These are phyloP conservation scores for Perizoma affinitatum DNA, from an alignment of 2,888 invertebrate genomes.

Conservation along the genomic window DNA sequence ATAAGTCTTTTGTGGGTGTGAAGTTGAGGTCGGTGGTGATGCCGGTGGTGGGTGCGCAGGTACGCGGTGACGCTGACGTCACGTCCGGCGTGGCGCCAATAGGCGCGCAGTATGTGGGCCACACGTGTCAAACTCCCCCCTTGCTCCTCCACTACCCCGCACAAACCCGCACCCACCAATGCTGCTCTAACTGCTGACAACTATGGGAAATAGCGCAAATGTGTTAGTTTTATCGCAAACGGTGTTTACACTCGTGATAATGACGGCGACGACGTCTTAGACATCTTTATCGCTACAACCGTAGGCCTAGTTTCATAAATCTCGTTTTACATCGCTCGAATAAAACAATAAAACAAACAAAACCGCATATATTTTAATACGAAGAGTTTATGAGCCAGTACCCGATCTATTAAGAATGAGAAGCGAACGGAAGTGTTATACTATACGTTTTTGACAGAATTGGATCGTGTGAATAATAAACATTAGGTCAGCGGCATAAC, in stretches of 20 bases:
- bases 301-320: slow-evolving; percentile 41
- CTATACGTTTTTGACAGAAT: slow-evolving; percentile 63
- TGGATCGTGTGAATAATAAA: slow-evolving; percentile 73
- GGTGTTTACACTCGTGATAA: slow-evolving; percentile 68
- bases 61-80: slow-evolving; percentile 62
- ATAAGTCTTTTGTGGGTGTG: slow-evolving; percentile 6
- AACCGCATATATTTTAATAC: slow-evolving; percentile 26
- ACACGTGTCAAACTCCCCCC: slow-evolving; percentile 71
- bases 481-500: slow-evolving; percentile 57
- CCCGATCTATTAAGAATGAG: slow-evolving; percentile 55
- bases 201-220: slow-evolving; percentile 80
- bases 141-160: slow-evolving; percentile 32
- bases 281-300: slow-evolving; percentile 45
- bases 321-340: slow-evolving; percentile 27
- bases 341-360: slow-evolving; percentile 45
- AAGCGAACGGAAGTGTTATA: slow-evolving; percentile 55
- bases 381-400: slow-evolving; percentile 34
- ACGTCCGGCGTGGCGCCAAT: slow-evolving; percentile 73
- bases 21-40: slow-evolving; percentile 25
- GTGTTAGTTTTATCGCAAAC: slow-evolving; percentile 68
- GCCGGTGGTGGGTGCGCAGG: slow-evolving; percentile 56
- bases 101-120: slow-evolving; percentile 76
- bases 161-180: slow-evolving; percentile 58
- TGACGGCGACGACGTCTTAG: slow-evolving; percentile 50
- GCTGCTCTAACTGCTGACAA: slow-evolving; percentile 77